Evolutionary conservation across 2,797 vertebrate genomes (phyloP), one percentile per base, ranked within the genome.

Genomic region (Danionella dracula): DNA sequence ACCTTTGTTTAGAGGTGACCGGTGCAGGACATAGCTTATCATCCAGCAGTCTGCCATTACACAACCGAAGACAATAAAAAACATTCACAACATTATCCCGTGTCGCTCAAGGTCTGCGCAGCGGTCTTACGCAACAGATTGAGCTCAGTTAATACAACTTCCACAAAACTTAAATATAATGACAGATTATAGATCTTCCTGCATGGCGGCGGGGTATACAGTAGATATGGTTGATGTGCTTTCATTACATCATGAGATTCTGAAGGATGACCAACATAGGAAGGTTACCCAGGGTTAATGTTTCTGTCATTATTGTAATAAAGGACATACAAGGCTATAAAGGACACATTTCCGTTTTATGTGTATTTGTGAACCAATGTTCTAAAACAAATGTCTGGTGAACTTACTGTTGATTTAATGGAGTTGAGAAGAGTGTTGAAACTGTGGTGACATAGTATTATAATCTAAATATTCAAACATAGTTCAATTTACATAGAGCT

Each of bases 261-360:
- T 45, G 1, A 34, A n/a, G 29, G 17, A 38, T 46, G 54, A 41
- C 50, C 51, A 35, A 40, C 44, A 38, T 11, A 21, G 57, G 68
- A 76, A 74, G 74, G 74, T 61, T 68, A 55, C 21, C n/a, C 4
- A 53, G 66, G 54, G 74, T 78, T 68, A 76, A 78, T 78, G 32
- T 74, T 78, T 74, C 58, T 46, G 53, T 21, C n/a, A n/a, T n/a
- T n/a, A n/a, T n/a, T n/a, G n/a, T n/a, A n/a, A n/a, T n/a, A 20
- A 63, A 61, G 46, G 34, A 58, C 17, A n/a, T n/a, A n/a, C n/a
- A n/a, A n/a, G 41, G 40, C n/a, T 44, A 37, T 58, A 27, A 15
- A 44, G 62, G 50, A 66, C 54, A 55, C 11, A 1, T 60, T 60
- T 53, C 56, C 56, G 35, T 66, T 66, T 65, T 66, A 45, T 66